Evolutionary conservation across 2,888 invertebrate species (phyloP).

Genomic region (Pyrgus malvae): DNA sequence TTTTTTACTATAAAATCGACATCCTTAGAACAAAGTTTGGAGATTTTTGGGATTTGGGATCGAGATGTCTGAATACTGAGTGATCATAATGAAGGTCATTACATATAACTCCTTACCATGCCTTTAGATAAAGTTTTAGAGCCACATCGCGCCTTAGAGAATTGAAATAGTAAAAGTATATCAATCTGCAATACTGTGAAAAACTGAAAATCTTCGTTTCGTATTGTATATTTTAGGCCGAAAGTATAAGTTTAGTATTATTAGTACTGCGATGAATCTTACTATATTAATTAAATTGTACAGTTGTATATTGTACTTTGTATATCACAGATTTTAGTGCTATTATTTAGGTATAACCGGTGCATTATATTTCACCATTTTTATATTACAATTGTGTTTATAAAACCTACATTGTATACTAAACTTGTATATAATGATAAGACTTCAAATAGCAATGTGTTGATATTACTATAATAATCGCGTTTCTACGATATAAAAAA

Average conservation of each 20-base stretch:
- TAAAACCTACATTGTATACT: neutral
- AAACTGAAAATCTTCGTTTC: too few relatives aligned
- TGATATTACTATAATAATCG: constrained; percentile 2
- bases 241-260: neutral
- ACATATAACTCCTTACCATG: too few relatives aligned
- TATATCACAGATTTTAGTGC: neutral
- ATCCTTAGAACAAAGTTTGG: too few relatives aligned
- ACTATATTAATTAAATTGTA: neutral
- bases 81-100: too few relatives aligned
- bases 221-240: too few relatives aligned
- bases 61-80: too few relatives aligned
- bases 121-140: too few relatives aligned
- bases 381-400: neutral
- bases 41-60: too few relatives aligned
- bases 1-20: too few relatives aligned
- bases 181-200: too few relatives aligned
- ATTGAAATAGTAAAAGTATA: too few relatives aligned
- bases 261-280: neutral
- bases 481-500: constrained; percentile 19
- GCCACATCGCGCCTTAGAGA: too few relatives aligned
- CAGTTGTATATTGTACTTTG: neutral
- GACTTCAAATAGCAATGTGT: neutral
- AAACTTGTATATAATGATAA: constrained; percentile 1
- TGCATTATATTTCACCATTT: constrained; percentile 8
- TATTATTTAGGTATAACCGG: neutral